Evolutionary conservation across 2,888 invertebrate species (phyloP).

Genomic region (Loripinus fragilis): DNA sequence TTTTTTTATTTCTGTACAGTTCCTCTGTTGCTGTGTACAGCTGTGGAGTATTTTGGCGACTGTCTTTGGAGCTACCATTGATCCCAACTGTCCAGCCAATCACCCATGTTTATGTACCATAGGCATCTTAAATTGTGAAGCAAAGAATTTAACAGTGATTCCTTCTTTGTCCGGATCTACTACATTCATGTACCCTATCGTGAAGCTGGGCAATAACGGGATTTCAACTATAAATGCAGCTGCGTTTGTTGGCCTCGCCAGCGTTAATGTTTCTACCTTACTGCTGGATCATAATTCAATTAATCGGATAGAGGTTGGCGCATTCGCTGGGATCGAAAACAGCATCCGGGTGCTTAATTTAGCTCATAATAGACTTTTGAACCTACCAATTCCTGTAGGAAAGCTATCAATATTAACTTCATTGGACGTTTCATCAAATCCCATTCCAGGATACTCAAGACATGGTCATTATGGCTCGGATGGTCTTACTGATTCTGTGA

Average conservation of each 20-base stretch:
- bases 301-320: slow-evolving; percentile 10
- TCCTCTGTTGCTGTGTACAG: too few species aligned
- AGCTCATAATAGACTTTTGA: slow-evolving; percentile 39
- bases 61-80: not conserved
- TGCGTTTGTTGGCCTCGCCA: slow-evolving; percentile 29
- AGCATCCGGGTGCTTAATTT: slow-evolving; percentile 37
- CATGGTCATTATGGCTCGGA: slow-evolving; percentile 25
- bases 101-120: slow-evolving; percentile 44
- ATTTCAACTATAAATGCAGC: slow-evolving; percentile 25
- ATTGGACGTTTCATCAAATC: slow-evolving; percentile 57
- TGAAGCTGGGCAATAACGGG: slow-evolving; percentile 22
- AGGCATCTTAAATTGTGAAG: slow-evolving; percentile 41
- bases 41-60: not conserved
- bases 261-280: slow-evolving; percentile 37
- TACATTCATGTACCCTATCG: not conserved
- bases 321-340: slow-evolving; percentile 43
- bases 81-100: slow-evolving; percentile 15
- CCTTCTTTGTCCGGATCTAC: slow-evolving; percentile 27
- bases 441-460: slow-evolving; percentile 39
- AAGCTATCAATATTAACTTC: slow-evolving; percentile 22
- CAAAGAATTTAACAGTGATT: slow-evolving; percentile 25
- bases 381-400: slow-evolving; percentile 35
- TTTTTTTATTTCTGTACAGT: too few species aligned
- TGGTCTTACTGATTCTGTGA: slow-evolving; percentile 45
- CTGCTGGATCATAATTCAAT: slow-evolving; percentile 50